A percentile compares a stretch with the other conserved stretches of the same genome.
phyloP scores from a whole-genome alignment of 1,140 invertebrate genomes.

The Glossosoma conforme region DNA sequence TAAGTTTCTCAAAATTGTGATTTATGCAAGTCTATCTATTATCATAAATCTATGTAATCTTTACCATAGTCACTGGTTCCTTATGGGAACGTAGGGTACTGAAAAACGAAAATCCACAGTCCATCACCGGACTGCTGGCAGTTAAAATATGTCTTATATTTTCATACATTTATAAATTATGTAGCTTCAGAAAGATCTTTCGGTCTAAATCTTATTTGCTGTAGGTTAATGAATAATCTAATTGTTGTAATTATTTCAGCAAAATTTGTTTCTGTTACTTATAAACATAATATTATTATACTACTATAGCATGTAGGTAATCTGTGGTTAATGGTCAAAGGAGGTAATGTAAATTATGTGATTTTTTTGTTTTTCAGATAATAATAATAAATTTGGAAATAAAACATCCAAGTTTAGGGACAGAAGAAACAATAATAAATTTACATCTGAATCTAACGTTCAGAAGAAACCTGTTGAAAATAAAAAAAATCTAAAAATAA shows the following conservation, averaged over 20 bases:
- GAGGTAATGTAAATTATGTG: not conserved
- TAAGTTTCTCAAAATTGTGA: not conserved
- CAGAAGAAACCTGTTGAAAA: not conserved
- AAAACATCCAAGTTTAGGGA: not conserved
- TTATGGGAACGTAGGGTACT: not conserved
- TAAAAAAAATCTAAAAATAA: not conserved
- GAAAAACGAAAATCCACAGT: not conserved
- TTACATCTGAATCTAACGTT: conserved; percentile 1
- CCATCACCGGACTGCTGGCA: not conserved
- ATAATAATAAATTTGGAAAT: not conserved
- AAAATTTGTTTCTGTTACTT: too few species aligned
- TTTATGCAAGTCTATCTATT: not conserved
- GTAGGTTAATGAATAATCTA: too few species aligned
- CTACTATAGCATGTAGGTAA: too few species aligned
- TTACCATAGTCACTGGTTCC: too few species aligned
- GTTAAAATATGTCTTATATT: not conserved
- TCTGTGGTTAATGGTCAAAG: too few species aligned
- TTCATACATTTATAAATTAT: not conserved
- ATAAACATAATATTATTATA: too few species aligned
- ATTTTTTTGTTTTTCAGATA: conserved; percentile 7
- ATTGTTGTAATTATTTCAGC: too few species aligned
- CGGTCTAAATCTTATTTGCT: too few species aligned
- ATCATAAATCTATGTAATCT: too few species aligned
- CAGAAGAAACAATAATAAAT: not conserved
- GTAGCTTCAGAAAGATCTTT: too few species aligned